Evolutionary conservation across 2,113 vertebrate genomes (phyloP), one percentile per base, ranked within the genome.

Genomic region (Pseudolaguvia tuberculata): DNA sequence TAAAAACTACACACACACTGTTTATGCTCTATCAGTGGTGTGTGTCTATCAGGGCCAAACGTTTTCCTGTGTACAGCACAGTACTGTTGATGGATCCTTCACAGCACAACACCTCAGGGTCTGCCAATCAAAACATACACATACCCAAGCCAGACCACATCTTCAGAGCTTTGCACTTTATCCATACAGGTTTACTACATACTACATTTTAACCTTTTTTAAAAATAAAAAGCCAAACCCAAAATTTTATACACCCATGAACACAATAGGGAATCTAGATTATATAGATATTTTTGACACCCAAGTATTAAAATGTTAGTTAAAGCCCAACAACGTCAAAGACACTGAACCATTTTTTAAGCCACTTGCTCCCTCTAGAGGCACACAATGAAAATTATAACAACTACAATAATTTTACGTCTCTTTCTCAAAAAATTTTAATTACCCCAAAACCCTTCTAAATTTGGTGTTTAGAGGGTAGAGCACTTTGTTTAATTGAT

Each of bases 61-160:
- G 25, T 72, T 79, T 65, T 65, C 76, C 84, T 82, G 73, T 75
- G 61, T 67, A 29, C 67, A 75, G 67, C 75, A 72, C 81, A 72
- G 58, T 55, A n/a, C 15, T 80, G 86, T 76, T 86, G 86, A 86
- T 76, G 81, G 87, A 89, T 68, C n/a, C 70, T 83, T 85, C 73
- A 70, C 87, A 86, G 87, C 58, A 42, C 70, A 55, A 68, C 31
- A 73, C 52, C 72, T 58, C 71, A 57, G 39, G 21, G 63, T 72
- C 70, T 71, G 63, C 57, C 58, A 75, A 66, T 78, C 68, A 81
- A 78, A 76, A 79, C 77, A 79, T 59, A 62, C 69, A 53, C 69
- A 61, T 55, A 55, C 72, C 18, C 39, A 71, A 35, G 45, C 66
- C 47, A 68, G 56, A 31, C n/a, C 65, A 62, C 71, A 70, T 31